Evolutionary conservation across 2,113 vertebrate species (phyloP).

Genomic region (Pelvicachromis taeniatus): DNA sequence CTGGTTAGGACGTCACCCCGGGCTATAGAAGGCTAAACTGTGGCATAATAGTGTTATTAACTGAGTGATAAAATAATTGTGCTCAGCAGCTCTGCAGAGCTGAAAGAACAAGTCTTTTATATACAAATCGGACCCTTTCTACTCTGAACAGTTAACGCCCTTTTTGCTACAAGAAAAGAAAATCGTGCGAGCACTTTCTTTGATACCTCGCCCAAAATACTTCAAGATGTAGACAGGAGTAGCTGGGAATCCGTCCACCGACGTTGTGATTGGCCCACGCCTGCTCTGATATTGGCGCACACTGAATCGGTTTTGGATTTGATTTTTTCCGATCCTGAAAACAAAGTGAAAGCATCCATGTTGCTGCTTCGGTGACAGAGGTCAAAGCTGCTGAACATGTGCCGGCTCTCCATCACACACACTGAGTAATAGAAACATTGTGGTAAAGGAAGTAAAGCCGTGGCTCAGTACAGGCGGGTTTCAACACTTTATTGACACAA

Average conservation of each 20-base stretch:
- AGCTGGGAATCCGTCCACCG: not conserved
- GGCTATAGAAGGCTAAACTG: not conserved
- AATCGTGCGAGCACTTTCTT: not conserved
- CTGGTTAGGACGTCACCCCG: not conserved
- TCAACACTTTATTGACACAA: not conserved
- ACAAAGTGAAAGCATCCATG: not conserved
- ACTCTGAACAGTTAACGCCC: not conserved
- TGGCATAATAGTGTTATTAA: not conserved
- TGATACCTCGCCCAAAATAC: not conserved
- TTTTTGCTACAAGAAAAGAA: not conserved
- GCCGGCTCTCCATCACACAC: not conserved
- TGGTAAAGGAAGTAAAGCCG: not conserved
- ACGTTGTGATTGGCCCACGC: not conserved
- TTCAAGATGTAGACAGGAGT: not conserved
- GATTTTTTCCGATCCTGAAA: not conserved
- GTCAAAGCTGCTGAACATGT: not conserved
- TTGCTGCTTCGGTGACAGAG: not conserved
- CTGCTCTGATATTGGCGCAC: not conserved
- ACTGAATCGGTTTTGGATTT: not conserved
- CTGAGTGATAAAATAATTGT: not conserved
- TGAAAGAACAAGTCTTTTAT: not conserved
- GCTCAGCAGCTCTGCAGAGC: not conserved
- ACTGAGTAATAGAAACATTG: not conserved
- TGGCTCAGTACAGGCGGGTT: not conserved
- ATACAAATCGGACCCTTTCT: not conserved